phyloP scores from a whole-genome alignment of 2,888 invertebrate species.

The Prenolepis imparis region DNA sequence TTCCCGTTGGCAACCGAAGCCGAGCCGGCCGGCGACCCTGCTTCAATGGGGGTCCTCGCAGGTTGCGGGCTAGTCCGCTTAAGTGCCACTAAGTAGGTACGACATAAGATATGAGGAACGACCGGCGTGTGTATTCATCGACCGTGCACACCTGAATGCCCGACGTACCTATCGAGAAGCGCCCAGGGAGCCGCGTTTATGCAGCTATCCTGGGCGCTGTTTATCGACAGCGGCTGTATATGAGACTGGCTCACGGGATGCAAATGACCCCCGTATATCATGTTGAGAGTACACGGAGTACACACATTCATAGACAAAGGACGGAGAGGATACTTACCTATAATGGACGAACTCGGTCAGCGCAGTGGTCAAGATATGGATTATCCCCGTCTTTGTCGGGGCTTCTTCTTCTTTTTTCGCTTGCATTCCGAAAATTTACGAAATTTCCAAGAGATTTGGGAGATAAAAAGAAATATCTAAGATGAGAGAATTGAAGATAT shows the following conservation, averaged over 20 bases:
- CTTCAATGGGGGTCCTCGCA: constrained; percentile 28
- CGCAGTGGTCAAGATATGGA: neutral
- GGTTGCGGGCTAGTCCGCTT: constrained; percentile 66
- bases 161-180: constrained; percentile 52
- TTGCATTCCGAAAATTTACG: neutral
- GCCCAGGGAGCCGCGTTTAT: constrained; percentile 58
- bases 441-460: neutral
- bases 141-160: constrained; percentile 60
- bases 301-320: constrained; percentile 62
- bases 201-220: constrained; percentile 69
- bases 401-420: constrained; percentile 10
- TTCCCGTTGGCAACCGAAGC: constrained; percentile 54
- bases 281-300: constrained; percentile 56
- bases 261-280: constrained; percentile 72
- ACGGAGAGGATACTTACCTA: constrained; percentile 29
- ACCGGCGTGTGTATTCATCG: constrained; percentile 64
- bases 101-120: constrained; percentile 68
- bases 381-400: neutral
- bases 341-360: neutral
- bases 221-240: constrained; percentile 75
- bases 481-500: neutral
- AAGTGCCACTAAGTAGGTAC: constrained; percentile 71
- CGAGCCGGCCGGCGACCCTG: neutral
- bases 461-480: neutral
- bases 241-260: constrained; percentile 71